These are phyloP conservation scores for Iselma pallidipennis DNA, from an alignment of 2,888 invertebrate species.

Conservation along the genomic window DNA sequence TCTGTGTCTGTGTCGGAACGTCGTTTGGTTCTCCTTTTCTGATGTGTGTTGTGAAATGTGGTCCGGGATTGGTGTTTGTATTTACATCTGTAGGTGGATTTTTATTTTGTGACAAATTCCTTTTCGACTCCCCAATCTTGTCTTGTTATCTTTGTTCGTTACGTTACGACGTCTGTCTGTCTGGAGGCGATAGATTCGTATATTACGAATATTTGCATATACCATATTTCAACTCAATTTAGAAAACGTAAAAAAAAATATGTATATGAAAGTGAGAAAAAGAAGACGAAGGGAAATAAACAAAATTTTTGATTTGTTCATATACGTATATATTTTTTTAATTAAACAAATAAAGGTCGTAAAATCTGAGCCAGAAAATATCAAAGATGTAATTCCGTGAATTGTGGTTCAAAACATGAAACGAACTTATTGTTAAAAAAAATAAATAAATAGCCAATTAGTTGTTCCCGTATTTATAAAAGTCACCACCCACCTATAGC, in stretches of 20 bases:
- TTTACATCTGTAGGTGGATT: not conserved
- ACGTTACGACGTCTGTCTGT: not conserved
- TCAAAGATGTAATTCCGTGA: no score
- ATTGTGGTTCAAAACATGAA: no score
- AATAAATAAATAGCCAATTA: no score
- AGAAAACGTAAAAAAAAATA: not conserved
- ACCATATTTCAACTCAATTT: not conserved
- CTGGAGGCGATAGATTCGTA: not conserved
- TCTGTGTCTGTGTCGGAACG: not conserved
- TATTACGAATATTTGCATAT: not conserved
- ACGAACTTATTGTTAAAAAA: no score
- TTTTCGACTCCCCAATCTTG: not conserved
- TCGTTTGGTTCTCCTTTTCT: not conserved
- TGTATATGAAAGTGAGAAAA: not conserved
- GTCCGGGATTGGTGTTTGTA: not conserved
- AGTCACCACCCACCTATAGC: no score
- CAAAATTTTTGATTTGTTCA: not conserved
- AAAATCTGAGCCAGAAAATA: no score
- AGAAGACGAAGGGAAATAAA: not conserved
- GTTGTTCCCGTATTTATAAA: no score
- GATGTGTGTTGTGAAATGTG: not conserved
- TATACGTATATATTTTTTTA: no score
- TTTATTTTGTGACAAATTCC: not conserved
- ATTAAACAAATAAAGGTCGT: not conserved
- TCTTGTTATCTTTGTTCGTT: conserved; percentile 3